Conservation (phyloP, 2,113 vertebrate species). For the Mirza zaza region DNA sequence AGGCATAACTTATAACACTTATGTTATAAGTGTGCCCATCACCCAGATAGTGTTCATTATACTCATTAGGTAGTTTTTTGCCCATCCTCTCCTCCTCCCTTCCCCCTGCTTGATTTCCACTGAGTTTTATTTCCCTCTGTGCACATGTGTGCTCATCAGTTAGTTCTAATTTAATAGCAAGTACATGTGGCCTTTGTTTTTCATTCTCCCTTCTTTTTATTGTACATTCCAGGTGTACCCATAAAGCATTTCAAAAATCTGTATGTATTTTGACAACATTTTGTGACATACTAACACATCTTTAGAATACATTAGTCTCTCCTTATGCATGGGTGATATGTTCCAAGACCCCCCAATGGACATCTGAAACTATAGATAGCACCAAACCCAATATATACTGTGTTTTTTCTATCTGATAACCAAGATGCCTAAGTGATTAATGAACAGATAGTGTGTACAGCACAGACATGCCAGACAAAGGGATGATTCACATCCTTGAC, state of each 20-base stretch:
- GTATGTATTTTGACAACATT: conserved; percentile 43
- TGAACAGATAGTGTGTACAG: background rate
- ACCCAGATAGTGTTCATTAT: too few species aligned
- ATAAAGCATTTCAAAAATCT: conserved; percentile 31
- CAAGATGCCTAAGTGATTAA: background rate
- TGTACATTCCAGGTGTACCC: conserved; percentile 64
- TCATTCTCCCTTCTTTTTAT: background rate
- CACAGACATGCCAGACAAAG: background rate
- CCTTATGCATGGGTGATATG: background rate
- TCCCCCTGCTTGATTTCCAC: too few species aligned
- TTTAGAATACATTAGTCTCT: background rate
- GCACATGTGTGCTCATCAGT: too few species aligned
- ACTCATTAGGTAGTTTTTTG: too few species aligned
- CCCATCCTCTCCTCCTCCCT: too few species aligned
- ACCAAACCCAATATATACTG: background rate
- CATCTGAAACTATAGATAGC: background rate
- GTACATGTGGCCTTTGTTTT: too few species aligned
- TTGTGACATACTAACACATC: conserved; percentile 34
- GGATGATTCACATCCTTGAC: background rate
- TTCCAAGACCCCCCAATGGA: background rate
- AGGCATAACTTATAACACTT: too few species aligned
- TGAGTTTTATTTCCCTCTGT: too few species aligned
- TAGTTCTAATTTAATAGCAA: too few species aligned
- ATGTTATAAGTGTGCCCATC: too few species aligned
- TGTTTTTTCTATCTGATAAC: background rate